Conservation (phyloP, 2,888 invertebrate species). For the Metopia argyrocephala region DNA sequence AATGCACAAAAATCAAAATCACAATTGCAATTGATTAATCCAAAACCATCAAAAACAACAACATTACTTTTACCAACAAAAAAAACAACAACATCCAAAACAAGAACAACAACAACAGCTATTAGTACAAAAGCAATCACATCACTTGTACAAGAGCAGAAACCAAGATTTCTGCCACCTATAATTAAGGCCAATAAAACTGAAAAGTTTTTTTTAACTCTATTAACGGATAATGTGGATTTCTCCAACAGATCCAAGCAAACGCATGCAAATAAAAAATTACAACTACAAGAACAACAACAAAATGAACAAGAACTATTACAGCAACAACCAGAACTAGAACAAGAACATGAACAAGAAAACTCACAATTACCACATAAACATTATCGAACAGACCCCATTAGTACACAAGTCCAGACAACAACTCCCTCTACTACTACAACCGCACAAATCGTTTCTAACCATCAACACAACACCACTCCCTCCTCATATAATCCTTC, state of each 20-base stretch:
- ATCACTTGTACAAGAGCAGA: conserved; percentile 57
- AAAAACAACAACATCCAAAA: conserved; percentile 11
- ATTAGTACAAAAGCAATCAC: conserved; percentile 69
- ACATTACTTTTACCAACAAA: conserved; percentile 75
- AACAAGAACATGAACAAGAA: conserved; percentile 51
- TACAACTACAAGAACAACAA: conserved; percentile 69
- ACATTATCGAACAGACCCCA: conserved; percentile 54
- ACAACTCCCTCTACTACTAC: conserved; percentile 20
- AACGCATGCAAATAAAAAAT: conserved; percentile 75
- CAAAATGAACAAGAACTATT: conserved; percentile 65
- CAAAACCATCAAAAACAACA: conserved; percentile 76
- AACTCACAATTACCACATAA: conserved; percentile 66
- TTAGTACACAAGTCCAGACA: conserved; percentile 38
- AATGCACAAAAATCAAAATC: conserved; percentile 52
- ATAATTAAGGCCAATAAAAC: conserved; percentile 60
- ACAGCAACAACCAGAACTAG: conserved; percentile 55
- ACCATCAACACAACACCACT: conserved; percentile 19
- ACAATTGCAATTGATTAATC: conserved; percentile 66
- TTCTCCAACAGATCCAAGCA: conserved; percentile 75
- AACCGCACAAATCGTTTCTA: background rate
- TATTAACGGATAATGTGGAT: conserved; percentile 74
- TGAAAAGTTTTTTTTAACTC: conserved; percentile 70
- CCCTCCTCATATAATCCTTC: conserved; percentile 8
- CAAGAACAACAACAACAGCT: conserved; percentile 80
- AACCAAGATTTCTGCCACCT: conserved; percentile 46